phyloP scores from a whole-genome alignment of 2,888 invertebrate genomes.

The Cylloceria caligata region DNA sequence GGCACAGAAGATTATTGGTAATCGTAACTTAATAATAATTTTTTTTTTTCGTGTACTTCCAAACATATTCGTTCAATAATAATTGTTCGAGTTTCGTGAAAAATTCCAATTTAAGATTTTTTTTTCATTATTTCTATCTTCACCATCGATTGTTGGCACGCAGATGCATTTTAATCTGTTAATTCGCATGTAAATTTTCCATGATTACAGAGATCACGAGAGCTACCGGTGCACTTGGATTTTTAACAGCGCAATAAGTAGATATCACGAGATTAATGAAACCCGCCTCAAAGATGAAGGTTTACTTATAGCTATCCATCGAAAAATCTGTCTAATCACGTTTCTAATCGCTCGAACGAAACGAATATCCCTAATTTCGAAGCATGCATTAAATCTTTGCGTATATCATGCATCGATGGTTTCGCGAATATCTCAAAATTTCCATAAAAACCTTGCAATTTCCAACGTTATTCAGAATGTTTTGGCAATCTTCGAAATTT shows the following conservation, averaged over 20 bases:
- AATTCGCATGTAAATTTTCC: slow-evolving; percentile 25
- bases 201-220: slow-evolving; percentile 32
- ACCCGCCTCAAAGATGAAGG: slow-evolving; percentile 1
- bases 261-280: slow-evolving; percentile 6
- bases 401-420: slow-evolving; percentile 17
- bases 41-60: too few relatives aligned
- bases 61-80: too few relatives aligned
- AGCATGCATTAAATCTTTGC: slow-evolving; percentile 2
- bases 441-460: slow-evolving; percentile 82
- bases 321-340: slow-evolving; percentile 56
- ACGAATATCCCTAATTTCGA: slow-evolving; percentile 39
- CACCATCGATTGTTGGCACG: not conserved
- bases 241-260: slow-evolving; percentile 27
- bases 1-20: too few relatives aligned
- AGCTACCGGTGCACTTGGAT: slow-evolving; percentile 32
- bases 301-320: slow-evolving; percentile 8
- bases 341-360: slow-evolving; percentile 60
- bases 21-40: too few relatives aligned
- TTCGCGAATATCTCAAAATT: slow-evolving; percentile 66
- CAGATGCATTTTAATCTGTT: slow-evolving; percentile 26
- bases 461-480: slow-evolving; percentile 69
- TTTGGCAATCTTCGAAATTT: slow-evolving; percentile 56
- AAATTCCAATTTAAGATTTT: not conserved
- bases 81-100: not conserved
- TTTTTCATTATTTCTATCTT: not conserved